Base-by-base conservation (phyloP, 2,113 vertebrate species). In the Hypomesus transpacificus region DNA sequence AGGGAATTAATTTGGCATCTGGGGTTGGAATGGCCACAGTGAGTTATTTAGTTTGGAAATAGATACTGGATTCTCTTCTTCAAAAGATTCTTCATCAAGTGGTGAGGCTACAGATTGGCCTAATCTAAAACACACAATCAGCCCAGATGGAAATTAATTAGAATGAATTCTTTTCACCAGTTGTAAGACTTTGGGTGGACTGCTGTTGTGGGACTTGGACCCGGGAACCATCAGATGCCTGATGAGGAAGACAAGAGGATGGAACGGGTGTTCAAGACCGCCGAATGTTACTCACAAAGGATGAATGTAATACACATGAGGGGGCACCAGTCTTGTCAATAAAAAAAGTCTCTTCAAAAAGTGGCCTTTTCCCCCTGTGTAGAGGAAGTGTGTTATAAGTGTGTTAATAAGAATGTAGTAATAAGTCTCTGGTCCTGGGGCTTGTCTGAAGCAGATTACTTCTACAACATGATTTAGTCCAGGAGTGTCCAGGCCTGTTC, bases 391-490 rank as follows among this genome's bases (percentile, higher is more conserved):
- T 58, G 18, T 58, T 11, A 58, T 3, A 58, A n/a, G 14, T 58
- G 18, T 22, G 18, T 21, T 58, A 21, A 58, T 14, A 58, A 21
- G 56, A 58, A 58, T 11, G 18, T 17, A 7, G 16, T 20, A 18
- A 7, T 18, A 20, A 17, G 4, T 18, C 21, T n/a, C 18, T 58
- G 68, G 31, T 63, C 22, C 14, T 63, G 46, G 34, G 34, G 61
- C 60, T 24, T 24, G 62, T 59, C 68, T 72, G 57, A 67, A 63
- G 46, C 46, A 68, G 67, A 70, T 73, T 50, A 69, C 58, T 7
- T 39, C 60, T 22, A 17, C 22, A 21, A 20, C 34, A 64, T 51
- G 59, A 56, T 63, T 77, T 20, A 28, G 66, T 50, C 52, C 66
- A 66, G 71, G 71, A 28, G 59, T 66, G 59, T 66, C 65, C 22